These are phyloP conservation scores for Microcaecilia unicolor DNA, from an alignment of 2,797 vertebrate genomes.

Conservation along the genomic window DNA sequence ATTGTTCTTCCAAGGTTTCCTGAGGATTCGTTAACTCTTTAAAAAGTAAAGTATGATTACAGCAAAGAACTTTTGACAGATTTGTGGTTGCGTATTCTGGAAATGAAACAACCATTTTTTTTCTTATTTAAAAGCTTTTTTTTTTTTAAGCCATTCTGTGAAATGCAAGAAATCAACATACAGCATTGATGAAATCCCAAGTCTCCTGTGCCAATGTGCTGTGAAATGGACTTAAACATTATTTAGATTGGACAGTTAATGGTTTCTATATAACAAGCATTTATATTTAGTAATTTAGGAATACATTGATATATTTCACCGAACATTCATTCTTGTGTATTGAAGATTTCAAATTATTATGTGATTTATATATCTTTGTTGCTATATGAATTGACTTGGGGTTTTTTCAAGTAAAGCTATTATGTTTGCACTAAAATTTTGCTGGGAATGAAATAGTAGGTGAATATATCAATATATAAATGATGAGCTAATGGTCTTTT, in stretches of 20 bases:
- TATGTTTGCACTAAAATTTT: slow-evolving; percentile 63
- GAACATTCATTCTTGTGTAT: slow-evolving; percentile 27
- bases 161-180: slow-evolving; percentile 37
- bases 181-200: slow-evolving; percentile 40
- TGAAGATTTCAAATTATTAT: slow-evolving; percentile 39
- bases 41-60: too few species aligned
- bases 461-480: slow-evolving; percentile 29
- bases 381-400: slow-evolving; percentile 45
- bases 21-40: too few species aligned
- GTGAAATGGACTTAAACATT: slow-evolving; percentile 35
- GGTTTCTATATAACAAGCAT: slow-evolving; percentile 38
- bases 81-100: slow-evolving; percentile 47
- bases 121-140: too few species aligned
- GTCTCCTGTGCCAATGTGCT: slow-evolving; percentile 47
- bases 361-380: slow-evolving; percentile 44
- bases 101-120: slow-evolving; percentile 28
- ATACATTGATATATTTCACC: slow-evolving; percentile 23
- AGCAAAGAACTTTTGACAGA: slow-evolving; percentile 37
- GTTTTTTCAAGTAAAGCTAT: slow-evolving; percentile 41
- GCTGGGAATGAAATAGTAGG: slow-evolving; percentile 46
- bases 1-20: too few species aligned
- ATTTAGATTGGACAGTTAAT: slow-evolving; percentile 39
- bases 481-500: slow-evolving; percentile 39
- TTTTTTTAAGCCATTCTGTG: slow-evolving; percentile 41
- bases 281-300: slow-evolving; percentile 48